Evolutionary conservation across 1,140 invertebrate genomes (phyloP).

Genomic region (Cydia fagiglandana): DNA sequence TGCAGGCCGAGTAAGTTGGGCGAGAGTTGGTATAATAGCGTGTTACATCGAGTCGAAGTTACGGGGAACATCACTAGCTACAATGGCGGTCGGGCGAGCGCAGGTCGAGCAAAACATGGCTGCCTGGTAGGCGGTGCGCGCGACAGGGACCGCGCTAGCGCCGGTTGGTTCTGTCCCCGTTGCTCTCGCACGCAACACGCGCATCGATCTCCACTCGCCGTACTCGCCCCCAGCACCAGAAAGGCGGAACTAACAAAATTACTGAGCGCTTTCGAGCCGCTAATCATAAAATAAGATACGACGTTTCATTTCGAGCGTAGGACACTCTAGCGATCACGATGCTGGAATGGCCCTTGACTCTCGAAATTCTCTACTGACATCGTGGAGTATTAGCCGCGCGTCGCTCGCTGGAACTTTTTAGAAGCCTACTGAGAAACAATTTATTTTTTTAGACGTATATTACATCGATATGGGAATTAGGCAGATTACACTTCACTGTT

Average conservation of each 20-base stretch:
- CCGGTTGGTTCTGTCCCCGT: conserved; percentile 54
- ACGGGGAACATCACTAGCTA: conserved; percentile 72
- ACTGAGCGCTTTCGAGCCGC: conserved; percentile 78
- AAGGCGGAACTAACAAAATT: conserved; percentile 80
- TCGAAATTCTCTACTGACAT: conserved; percentile 75
- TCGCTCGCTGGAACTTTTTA: conserved; percentile 54
- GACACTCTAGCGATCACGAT: conserved; percentile 76
- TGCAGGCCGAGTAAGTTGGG: conserved; percentile 14
- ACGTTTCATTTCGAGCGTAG: conserved; percentile 79
- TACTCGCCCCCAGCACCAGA: conserved; percentile 77
- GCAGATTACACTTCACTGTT: conserved; percentile 8
- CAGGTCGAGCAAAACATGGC: conserved; percentile 79
- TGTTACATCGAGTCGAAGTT: conserved; percentile 50
- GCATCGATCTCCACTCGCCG: conserved; percentile 77
- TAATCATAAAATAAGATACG: conserved; percentile 80
- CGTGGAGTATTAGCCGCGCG: conserved; percentile 69
- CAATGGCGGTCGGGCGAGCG: conserved; percentile 78
- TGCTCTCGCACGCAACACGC: conserved; percentile 70
- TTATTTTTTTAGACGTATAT: conserved; percentile 51
- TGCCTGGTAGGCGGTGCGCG: conserved; percentile 77
- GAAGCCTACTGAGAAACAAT: conserved; percentile 45
- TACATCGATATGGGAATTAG: conserved; percentile 40
- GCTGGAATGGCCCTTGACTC: conserved; percentile 77
- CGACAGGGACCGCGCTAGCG: conserved; percentile 60
- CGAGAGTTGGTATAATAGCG: conserved; percentile 31